Percentiles rank a stretch among this genome's conserved stretches.
phyloP scores from a whole-genome alignment of 2,888 invertebrate species.

The Ectropis crepuscularia region DNA sequence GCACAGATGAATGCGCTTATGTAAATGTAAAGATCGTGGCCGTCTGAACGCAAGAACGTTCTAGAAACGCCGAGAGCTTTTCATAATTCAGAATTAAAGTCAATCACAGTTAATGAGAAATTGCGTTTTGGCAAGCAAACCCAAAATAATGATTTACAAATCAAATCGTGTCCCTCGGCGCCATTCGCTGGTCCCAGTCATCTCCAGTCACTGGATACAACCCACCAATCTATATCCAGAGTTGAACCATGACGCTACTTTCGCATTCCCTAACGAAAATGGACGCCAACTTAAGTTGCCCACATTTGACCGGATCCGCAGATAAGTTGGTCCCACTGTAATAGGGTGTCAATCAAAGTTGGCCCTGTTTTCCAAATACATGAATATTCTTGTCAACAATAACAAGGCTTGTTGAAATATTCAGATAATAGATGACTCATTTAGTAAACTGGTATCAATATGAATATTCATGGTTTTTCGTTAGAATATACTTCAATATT shows the following conservation, averaged over 20 bases:
- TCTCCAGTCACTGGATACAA: neutral
- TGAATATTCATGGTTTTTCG: constrained; percentile 8
- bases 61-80: too few species aligned
- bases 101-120: constrained; percentile 2
- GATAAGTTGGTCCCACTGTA: constrained; percentile 7
- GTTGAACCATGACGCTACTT: neutral
- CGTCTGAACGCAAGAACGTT: too few species aligned
- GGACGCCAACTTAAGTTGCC: neutral
- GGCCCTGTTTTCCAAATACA: constrained; percentile 13
- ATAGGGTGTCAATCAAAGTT: constrained; percentile 32
- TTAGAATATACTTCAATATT: too few species aligned
- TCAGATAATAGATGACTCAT: constrained; percentile 8
- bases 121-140: constrained; percentile 16
- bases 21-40: too few species aligned
- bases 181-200: constrained; percentile 7
- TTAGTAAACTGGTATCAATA: neutral
- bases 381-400: constrained; percentile 21
- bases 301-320: neutral
- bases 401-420: constrained; percentile 11
- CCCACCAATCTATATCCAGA: too few species aligned
- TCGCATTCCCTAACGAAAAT: neutral
- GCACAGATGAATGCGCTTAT: too few species aligned
- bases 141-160: constrained; percentile 21
- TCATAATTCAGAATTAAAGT: neutral
- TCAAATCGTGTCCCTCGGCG: constrained; percentile 12